Evolutionary conservation across 92 coral and sea anemone genomes (phyloP).

Genomic region (Epizoanthus stellaris): DNA sequence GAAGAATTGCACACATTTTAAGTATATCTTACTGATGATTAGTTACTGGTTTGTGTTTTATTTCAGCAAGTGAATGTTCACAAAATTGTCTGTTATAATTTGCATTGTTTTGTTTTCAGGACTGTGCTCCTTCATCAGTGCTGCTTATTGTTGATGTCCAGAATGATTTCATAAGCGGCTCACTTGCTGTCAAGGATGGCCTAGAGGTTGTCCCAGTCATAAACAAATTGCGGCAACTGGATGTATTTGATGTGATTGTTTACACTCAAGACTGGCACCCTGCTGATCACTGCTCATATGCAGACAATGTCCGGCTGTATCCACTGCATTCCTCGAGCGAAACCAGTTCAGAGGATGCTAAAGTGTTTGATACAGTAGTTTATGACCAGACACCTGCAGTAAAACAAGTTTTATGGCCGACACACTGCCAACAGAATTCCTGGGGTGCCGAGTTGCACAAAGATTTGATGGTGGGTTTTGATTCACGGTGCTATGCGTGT

Average conservation of each 20-base stretch:
- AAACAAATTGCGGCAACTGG: constrained; percentile 63
- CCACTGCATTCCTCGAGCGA: constrained; percentile 76
- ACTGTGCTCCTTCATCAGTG: constrained; percentile 42
- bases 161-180: constrained; percentile 92
- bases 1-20: too few relatives aligned
- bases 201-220: constrained; percentile 79
- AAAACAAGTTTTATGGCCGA: constrained; percentile 88
- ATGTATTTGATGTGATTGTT: constrained; percentile 64
- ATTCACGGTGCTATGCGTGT: too few relatives aligned
- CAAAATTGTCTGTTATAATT: not conserved
- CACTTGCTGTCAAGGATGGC: constrained; percentile 85
- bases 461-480: constrained; percentile 69
- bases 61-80: too few relatives aligned
- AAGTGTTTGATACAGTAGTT: constrained; percentile 78
- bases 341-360: constrained; percentile 60
- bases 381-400: constrained; percentile 65
- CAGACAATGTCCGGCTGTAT: constrained; percentile 76
- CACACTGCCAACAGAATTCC: constrained; percentile 81
- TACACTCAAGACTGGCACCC: constrained; percentile 97
- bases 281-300: constrained; percentile 85
- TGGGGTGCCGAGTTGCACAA: constrained; percentile 95
- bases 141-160: constrained; percentile 85
- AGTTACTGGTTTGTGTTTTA: too few relatives aligned
- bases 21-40: too few relatives aligned
- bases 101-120: constrained; percentile 28